phyloP scores from a whole-genome alignment of 1,140 invertebrate species.

The Trichonephila clavipes region DNA sequence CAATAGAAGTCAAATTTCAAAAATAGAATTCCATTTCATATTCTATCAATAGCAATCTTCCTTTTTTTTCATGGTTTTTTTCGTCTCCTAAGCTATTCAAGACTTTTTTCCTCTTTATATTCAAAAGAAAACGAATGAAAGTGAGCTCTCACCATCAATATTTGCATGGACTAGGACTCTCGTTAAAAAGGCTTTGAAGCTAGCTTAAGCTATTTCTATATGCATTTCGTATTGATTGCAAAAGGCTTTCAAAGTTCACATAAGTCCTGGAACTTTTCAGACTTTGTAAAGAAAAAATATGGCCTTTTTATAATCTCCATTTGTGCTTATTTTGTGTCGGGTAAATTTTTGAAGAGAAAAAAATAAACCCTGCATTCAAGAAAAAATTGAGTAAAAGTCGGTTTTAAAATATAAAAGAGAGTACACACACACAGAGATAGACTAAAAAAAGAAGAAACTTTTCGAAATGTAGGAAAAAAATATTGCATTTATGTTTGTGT shows the following conservation, averaged over 20 bases:
- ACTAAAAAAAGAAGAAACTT: too few species aligned
- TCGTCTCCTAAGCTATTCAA: not conserved
- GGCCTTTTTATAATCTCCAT: not conserved
- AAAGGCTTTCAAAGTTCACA: not conserved
- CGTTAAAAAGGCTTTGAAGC: constrained; percentile 7
- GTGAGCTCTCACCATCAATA: constrained; percentile 4
- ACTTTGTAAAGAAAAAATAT: not conserved
- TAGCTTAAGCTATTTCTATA: not conserved
- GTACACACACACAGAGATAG: too few species aligned
- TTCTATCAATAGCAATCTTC: not conserved
- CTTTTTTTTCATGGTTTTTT: not conserved
- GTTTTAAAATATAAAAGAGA: not conserved
- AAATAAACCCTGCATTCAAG: not conserved
- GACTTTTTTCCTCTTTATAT: not conserved
- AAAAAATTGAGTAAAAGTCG: not conserved
- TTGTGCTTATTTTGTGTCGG: not conserved
- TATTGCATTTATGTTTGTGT: too few species aligned
- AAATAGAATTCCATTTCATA: not conserved
- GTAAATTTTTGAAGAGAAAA: not conserved
- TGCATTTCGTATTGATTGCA: not conserved
- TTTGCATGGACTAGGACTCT: not conserved
- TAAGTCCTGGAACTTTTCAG: not conserved
- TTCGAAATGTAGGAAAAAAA: too few species aligned
- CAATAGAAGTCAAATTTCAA: not conserved
- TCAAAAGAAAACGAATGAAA: not conserved